phyloP scores from a whole-genome alignment of 2,113 vertebrate species.

The Saccopteryx bilineata region DNA sequence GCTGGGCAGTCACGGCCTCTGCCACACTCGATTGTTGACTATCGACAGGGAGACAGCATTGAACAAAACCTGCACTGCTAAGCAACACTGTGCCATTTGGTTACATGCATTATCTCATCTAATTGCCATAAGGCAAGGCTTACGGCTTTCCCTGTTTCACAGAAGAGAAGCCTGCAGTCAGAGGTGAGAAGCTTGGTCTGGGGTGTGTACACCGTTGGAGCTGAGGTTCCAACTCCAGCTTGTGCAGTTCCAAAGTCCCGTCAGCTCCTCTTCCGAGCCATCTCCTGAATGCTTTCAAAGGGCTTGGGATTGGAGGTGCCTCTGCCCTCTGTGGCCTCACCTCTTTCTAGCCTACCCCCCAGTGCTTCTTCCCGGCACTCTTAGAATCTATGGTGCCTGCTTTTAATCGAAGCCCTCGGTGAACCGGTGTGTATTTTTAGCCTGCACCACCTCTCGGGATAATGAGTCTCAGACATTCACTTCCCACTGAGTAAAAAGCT shows the following conservation, averaged over 20 bases:
- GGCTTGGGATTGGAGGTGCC: rapidly evolving
- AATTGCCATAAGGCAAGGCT: rapidly evolving
- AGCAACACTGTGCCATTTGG: rapidly evolving
- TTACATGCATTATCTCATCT: rapidly evolving
- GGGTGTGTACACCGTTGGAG: rapidly evolving
- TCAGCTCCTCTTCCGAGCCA: not conserved
- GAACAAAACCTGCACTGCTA: rapidly evolving
- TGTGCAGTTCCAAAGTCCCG: rapidly evolving
- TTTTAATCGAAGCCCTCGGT: not conserved
- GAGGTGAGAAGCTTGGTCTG: not conserved
- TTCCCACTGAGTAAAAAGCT: conserved; percentile 24
- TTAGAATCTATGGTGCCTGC: not conserved
- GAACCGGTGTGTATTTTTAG: not conserved
- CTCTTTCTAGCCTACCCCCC: not conserved
- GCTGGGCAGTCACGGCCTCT: rapidly evolving
- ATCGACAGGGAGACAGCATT: rapidly evolving
- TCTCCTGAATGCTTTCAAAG: not conserved
- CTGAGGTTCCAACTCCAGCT: not conserved
- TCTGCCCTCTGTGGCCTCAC: not conserved
- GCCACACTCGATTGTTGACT: rapidly evolving
- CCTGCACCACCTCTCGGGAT: conserved; percentile 32
- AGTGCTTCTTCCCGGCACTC: rapidly evolving
- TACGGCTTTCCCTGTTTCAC: not conserved
- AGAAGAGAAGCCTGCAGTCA: conserved; percentile 2
- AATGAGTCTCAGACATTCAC: conserved; percentile 2